These are phyloP conservation scores for Eubucco bourcierii DNA, from an alignment of 2,113 vertebrate species.

Conservation along the genomic window DNA sequence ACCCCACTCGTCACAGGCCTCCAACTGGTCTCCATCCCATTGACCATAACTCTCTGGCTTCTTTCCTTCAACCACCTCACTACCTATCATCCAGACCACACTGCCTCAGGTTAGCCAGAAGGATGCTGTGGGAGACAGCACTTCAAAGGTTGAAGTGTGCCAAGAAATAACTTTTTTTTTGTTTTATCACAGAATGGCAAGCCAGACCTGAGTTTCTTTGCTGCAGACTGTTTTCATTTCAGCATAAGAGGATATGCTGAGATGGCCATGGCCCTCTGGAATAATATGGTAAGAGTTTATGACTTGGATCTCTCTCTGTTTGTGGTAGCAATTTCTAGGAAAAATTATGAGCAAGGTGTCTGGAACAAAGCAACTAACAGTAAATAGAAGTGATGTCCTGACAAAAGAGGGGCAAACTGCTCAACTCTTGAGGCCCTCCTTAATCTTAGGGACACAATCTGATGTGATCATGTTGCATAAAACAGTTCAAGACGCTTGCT, in stretches of 20 bases:
- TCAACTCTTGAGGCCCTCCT: not conserved
- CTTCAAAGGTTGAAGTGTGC: not conserved
- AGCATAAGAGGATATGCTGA: slow-evolving; percentile 84
- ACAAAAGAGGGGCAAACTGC: not conserved
- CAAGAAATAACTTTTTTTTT: not conserved
- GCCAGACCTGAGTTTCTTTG: slow-evolving; percentile 86
- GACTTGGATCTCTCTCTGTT: not conserved
- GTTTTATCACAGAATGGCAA: slow-evolving; percentile 72
- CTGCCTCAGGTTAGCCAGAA: too few relatives aligned
- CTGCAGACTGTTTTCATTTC: slow-evolving; percentile 91
- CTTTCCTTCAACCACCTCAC: too few relatives aligned
- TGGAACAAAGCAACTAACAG: not conserved
- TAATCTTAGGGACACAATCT: not conserved
- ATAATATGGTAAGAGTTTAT: slow-evolving; percentile 87
- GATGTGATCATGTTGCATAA: not conserved
- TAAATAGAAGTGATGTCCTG: not conserved
- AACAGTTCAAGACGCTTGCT: not conserved
- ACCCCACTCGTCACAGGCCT: too few relatives aligned
- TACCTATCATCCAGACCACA: too few relatives aligned
- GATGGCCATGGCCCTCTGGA: slow-evolving; percentile 91
- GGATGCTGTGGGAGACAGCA: too few relatives aligned
- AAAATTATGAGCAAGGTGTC: not conserved
- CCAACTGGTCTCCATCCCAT: too few relatives aligned
- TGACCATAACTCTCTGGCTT: too few relatives aligned
- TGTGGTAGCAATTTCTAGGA: not conserved